Conservation (phyloP, 2,888 invertebrate species). For the Apoderus coryli region DNA sequence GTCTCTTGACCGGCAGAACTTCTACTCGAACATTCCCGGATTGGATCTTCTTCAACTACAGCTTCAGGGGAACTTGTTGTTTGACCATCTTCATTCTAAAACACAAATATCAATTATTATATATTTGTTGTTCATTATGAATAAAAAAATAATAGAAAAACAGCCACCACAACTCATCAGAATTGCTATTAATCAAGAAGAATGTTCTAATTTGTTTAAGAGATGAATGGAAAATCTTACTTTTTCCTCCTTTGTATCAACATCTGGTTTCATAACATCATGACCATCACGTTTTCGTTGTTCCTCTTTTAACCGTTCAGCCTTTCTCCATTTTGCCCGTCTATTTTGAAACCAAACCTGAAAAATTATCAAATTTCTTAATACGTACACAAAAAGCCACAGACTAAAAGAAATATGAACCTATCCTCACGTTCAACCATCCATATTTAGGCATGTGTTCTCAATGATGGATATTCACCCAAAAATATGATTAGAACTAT, state of each 20-base stretch:
- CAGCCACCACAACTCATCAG: not conserved
- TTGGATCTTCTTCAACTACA: no score
- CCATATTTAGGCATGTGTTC: no score
- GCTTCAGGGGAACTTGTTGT: conserved; percentile 25
- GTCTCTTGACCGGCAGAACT: conserved; percentile 24
- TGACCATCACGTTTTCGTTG: conserved; percentile 72
- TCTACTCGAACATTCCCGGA: conserved; percentile 29
- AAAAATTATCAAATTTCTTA: conserved; percentile 12
- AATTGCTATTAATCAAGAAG: not conserved
- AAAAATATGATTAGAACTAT: no score
- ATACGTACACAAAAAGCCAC: no score
- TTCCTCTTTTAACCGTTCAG: conserved; percentile 81
- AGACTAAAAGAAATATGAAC: no score
- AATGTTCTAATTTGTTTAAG: not conserved
- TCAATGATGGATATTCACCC: no score
- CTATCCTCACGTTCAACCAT: no score
- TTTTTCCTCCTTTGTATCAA: conserved; percentile 42
- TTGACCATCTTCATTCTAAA: conserved; percentile 25
- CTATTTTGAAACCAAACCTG: conserved; percentile 92
- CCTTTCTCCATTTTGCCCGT: conserved; percentile 85
- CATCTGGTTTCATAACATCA: conserved; percentile 47
- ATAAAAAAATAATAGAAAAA: no score
- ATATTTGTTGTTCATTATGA: no score
- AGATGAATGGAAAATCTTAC: conserved; percentile 25
- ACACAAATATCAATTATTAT: no score